phyloP scores from a whole-genome alignment of 2,113 vertebrate genomes.

The Corythoichthys intestinalis region DNA sequence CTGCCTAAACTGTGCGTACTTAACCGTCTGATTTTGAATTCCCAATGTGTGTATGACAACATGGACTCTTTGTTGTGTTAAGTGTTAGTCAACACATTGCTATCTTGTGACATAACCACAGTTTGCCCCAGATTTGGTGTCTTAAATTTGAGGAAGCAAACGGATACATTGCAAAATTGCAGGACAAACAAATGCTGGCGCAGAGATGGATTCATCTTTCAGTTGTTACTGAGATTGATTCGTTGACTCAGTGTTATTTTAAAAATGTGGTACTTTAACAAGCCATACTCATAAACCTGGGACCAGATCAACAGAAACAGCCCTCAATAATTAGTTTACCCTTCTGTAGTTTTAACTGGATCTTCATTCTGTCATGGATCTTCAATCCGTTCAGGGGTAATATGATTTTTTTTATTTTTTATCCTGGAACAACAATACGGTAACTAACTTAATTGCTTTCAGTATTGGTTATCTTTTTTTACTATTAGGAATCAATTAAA shows the following conservation, averaged over 20 bases:
- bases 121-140: not conserved
- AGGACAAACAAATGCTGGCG: not conserved
- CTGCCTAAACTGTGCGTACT: constrained; percentile 22
- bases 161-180: not conserved
- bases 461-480: too few species aligned
- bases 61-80: not conserved
- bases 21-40: constrained; percentile 19
- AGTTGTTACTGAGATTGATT: too few species aligned
- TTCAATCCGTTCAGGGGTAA: too few species aligned
- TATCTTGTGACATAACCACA: not conserved
- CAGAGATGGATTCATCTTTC: not conserved
- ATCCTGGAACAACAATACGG: too few species aligned
- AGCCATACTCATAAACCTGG: not conserved
- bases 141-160: not conserved
- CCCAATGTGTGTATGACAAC: not conserved
- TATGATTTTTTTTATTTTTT: too few species aligned
- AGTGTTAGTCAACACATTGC: not conserved
- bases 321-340: not conserved
- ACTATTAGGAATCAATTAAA: too few species aligned
- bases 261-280: not conserved
- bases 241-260: not conserved
- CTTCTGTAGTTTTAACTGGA: not conserved
- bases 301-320: not conserved
- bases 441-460: too few species aligned
- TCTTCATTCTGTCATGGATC: not conserved